Percentiles rank a stretch among this genome's conserved stretches.
phyloP scores from a whole-genome alignment of 2,113 vertebrate species.

The Hydropotes inermis region DNA sequence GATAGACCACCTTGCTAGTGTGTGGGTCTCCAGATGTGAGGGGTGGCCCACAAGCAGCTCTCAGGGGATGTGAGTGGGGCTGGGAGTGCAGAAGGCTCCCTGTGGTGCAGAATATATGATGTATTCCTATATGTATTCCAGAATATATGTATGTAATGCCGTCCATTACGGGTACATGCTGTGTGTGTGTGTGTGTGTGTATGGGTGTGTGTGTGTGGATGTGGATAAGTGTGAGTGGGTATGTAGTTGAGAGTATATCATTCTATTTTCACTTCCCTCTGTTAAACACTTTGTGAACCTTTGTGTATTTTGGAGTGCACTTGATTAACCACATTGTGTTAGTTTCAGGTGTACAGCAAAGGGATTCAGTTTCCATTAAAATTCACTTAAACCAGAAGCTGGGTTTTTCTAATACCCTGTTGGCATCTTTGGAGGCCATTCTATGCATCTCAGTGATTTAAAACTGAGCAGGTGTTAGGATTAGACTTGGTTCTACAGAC shows the following conservation, averaged over 20 bases:
- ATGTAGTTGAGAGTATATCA: neutral
- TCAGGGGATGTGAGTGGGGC: neutral
- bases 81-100: neutral
- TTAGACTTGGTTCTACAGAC: neutral
- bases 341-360: neutral
- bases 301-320: neutral
- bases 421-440: neutral
- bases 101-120: accelerated
- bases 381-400: neutral
- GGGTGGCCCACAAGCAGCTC: no score
- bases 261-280: neutral
- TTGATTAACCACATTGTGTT: neutral
- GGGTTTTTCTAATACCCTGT: neutral
- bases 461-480: no score
- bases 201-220: neutral
- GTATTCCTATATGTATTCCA: no score
- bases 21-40: neutral
- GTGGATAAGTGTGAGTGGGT: neutral
- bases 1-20: neutral
- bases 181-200: neutral
- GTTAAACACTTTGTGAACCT: neutral
- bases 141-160: no score
- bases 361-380: neutral
- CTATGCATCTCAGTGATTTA: neutral
- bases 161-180: accelerated